Evolutionary conservation across 2,113 vertebrate species (phyloP), one percentile per base, ranked within the genome.

Genomic region (Neodon shergylaensis): DNA sequence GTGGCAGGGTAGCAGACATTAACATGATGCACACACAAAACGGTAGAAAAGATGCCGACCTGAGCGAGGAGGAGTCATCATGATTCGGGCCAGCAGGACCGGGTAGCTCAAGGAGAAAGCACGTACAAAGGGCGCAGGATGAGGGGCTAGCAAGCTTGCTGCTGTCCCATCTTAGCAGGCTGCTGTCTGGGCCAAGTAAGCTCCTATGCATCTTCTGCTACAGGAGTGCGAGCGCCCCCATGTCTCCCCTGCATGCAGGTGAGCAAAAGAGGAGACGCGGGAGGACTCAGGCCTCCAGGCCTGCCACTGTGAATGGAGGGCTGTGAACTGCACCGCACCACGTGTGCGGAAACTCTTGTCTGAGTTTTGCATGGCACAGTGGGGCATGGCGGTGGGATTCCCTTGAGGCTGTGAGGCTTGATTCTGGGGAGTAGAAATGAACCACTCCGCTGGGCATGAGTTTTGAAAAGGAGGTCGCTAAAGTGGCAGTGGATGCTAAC

Each of bases 61-160:
- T 12, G 13, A 81, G 76, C 0, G 16, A 2, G 33, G 11, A 84
- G 44, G 54, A 36, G 39, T 89, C 33, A 0, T 7, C 8, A 61
- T 4, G 86, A 58, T 49, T 73, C 44, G 0, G 58, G 44, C 74
- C 28, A 1, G 33, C 33, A n/a, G 33, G 78, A 36, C 19, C 4
- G 10, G 31, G 36, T 6, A n/a, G 52, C 36, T 22, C 19, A 58
- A 36, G 31, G 21, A 61, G 79, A 58, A 58, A 33, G 52, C 52
- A 39, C 5, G 5, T 2, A 21, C 17, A 54, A 54, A 36, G 78
- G 33, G 22, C 5, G 10, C 17, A n/a, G 36, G 52, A n/a, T 7
- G 26, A 68, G 73, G 86, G 89, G 85, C 39, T 7, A 49, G 95
- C n/a, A 91, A n/a, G n/a, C 13, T 54, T 61, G 92, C 42, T 61